Evolutionary conservation across 2,888 invertebrate genomes (phyloP), one percentile per base, ranked within the genome.

Genomic region (Anoncus sp.): DNA sequence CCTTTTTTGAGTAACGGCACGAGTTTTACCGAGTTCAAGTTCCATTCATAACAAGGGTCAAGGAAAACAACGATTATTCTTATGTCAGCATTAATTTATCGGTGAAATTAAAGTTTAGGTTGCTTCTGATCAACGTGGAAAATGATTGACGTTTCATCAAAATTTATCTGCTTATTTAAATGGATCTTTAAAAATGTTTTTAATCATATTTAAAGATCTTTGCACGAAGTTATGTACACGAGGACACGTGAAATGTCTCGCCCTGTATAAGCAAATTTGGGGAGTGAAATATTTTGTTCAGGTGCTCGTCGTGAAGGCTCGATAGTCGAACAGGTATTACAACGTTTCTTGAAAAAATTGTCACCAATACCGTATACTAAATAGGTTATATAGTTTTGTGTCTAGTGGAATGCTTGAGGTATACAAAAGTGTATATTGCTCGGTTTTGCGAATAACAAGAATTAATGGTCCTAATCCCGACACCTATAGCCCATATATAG

Each of bases 401-500:
- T 31, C 38, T 16, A 24, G 40, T 24, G 22, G 60, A 40, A 18
- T 47, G 49, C 18, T 4, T 3, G 35, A 16, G 38, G 18, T 31
- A 43, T 22, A 59, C 45, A 31, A 55, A 35, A 31, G 12, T 40
- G 59, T 79, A 75, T 77, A 81, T 77, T 75, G 75, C 77, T 79
- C 71, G 78, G 78, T 80, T 80, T 81, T 66, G 60, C 69, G 75
- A 80, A 81, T 82, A 82, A 81, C 66, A 78, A 77, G 65, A 82
- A 84, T 84, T 77, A 84, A 82, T 81, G 77, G 76, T 57, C 73
- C 74, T 83, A 83, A 83, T 82, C 81, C 83, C 20, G 57, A 62
- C 49, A 77, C 83, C 81, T 76, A 62, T 75, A 78, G 79, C 49
- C 43, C 38, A 6, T 40, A 35, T 43, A n/a, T n/a, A n/a, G 43